Evolutionary conservation across 2,888 invertebrate genomes (phyloP), one percentile per base, ranked within the genome.

Genomic region (Teleogryllus oceanicus): DNA sequence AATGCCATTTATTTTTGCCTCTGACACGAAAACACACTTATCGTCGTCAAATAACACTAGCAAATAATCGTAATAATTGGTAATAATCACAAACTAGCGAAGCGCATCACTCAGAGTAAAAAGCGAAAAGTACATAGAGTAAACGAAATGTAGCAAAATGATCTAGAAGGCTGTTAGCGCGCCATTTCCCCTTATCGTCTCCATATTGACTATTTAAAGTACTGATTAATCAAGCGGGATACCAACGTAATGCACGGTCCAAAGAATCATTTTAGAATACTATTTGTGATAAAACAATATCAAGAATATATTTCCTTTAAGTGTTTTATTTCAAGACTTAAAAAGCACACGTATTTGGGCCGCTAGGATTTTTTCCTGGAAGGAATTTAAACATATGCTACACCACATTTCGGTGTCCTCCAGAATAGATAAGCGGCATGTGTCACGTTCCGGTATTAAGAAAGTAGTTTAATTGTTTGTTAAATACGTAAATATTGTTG

Each of bases 341-440:
- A 37, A 37, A 37, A 37, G 37, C 37, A 37, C 37, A 8, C 37
- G 8, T 8, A 37, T 5, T 37, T 37, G 37, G 37, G 8, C 37
- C 37, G 37, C 37, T 37, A 37, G 37, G 37, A 37, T 37, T 37
- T 37, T 37, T 37, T 37, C 37, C 37, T 37, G 49, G 24, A 18
- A 24, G 49, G 11, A 18, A 49, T 49, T 49, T 77, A 77, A 49
- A 77, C 77, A n/a, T 77, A 77, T 78, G 75, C 24, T 78, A 13
- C 20, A 49, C 13, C 16, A 62, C 62, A 62, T 62, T 62, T 62
- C 13, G 62, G 62, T 62, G 62, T 62, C 62, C 62, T 62, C 62
- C 79, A 76, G 79, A 79, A 79, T 62, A 49, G 50, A 76, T 77
- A 37, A 77, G 80, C 80, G 77, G 80, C 80, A 80, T 80, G 80